Evolutionary conservation across 2,113 vertebrate genomes (phyloP).

Genomic region (Pseudorasbora parva): DNA sequence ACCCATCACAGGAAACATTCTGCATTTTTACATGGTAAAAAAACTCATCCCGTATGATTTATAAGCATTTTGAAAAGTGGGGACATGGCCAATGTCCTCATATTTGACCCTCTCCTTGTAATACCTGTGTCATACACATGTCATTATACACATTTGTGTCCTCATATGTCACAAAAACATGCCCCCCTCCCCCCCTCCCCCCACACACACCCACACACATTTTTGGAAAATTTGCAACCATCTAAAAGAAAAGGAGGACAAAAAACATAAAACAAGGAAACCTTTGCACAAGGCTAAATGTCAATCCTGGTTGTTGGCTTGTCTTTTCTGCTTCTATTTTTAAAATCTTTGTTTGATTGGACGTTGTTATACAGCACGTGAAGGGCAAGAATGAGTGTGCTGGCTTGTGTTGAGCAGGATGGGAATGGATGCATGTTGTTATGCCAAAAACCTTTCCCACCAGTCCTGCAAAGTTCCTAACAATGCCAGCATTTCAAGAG

Average conservation of each 20-base stretch:
- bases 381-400: background rate
- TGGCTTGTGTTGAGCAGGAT: slow-evolving; percentile 5
- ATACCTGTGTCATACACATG: too few relatives aligned
- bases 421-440: background rate
- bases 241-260: background rate
- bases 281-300: slow-evolving; percentile 2
- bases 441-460: slow-evolving; percentile 6
- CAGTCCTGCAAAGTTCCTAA: background rate
- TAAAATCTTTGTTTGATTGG: slow-evolving; percentile 3
- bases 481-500: slow-evolving; percentile 1
- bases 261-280: background rate
- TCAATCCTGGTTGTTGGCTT: background rate
- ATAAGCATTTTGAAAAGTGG: too few relatives aligned
- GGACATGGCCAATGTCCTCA: too few relatives aligned
- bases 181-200: too few relatives aligned
- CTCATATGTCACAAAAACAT: too few relatives aligned
- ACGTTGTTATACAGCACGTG: background rate
- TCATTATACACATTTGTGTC: too few relatives aligned
- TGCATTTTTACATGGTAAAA: too few relatives aligned
- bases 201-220: too few relatives aligned
- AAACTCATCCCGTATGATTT: too few relatives aligned
- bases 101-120: too few relatives aligned
- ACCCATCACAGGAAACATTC: too few relatives aligned
- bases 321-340: slow-evolving; percentile 23
- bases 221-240: background rate